Evolutionary conservation across 2,113 vertebrate genomes (phyloP).

Genomic region (Aspiorhynchus laticeps): DNA sequence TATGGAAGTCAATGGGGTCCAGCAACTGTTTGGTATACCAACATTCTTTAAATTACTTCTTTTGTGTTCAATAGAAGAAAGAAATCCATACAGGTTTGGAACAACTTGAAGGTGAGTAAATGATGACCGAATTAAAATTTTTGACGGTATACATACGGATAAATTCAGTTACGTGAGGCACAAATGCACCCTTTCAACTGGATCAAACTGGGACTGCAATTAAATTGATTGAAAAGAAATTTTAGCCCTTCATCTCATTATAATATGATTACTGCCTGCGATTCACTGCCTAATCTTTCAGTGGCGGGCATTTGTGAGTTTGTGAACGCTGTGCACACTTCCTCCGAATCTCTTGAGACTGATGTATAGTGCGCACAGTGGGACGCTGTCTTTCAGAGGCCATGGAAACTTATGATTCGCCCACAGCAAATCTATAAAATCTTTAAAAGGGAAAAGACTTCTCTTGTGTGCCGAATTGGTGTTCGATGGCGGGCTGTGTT

Average conservation of each 20-base stretch:
- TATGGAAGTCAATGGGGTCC: no score
- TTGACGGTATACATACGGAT: neutral
- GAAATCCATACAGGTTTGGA: neutral
- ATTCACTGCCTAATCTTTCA: conserved; percentile 32
- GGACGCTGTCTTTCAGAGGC: conserved; percentile 14
- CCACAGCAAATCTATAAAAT: conserved; percentile 17
- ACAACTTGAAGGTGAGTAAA: no score
- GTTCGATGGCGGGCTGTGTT: conserved; percentile 4
- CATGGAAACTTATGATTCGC: conserved; percentile 6
- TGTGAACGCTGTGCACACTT: conserved; percentile 19
- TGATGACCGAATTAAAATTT: neutral
- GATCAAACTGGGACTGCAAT: conserved; percentile 26
- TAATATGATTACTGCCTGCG: conserved; percentile 36
- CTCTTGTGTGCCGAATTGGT: neutral
- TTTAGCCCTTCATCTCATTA: conserved; percentile 40
- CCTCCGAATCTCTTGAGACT: conserved; percentile 5
- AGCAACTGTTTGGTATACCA: neutral
- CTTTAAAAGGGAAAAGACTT: conserved; percentile 6
- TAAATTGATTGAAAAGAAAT: conserved; percentile 41
- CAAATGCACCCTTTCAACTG: conserved; percentile 25
- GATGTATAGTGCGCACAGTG: conserved; percentile 7
- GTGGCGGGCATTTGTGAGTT: neutral
- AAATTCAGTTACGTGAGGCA: conserved; percentile 14
- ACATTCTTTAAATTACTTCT: no score
- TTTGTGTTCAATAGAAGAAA: no score